Percentiles rank a stretch among this genome's conserved stretches.
phyloP scores from a whole-genome alignment of 2,797 vertebrate species.

The Naso thynnoides region DNA sequence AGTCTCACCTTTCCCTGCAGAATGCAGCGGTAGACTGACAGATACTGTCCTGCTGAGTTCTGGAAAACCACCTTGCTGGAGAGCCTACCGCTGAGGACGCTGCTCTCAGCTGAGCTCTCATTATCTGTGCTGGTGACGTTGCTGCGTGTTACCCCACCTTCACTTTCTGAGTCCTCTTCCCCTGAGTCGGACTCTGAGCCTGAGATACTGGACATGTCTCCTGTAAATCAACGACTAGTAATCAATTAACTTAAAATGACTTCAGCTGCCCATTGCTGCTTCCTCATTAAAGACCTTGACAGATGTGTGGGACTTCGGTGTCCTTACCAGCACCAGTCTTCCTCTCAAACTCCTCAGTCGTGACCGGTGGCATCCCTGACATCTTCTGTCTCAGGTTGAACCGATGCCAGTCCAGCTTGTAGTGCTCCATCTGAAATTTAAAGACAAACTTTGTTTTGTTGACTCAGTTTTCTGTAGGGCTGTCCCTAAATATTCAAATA shows the following conservation, averaged over 20 bases:
- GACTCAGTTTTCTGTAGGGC: too few species aligned
- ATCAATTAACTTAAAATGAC: neutral
- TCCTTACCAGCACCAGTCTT: conserved; percentile 85
- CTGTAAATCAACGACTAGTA: conserved; percentile 71
- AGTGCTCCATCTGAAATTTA: conserved; percentile 90
- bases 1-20: conserved; percentile 84
- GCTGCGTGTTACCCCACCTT: conserved; percentile 58
- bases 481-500: too few species aligned
- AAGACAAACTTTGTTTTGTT: neutral
- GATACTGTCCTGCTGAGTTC: conserved; percentile 87
- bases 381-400: conserved; percentile 94
- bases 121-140: conserved; percentile 57
- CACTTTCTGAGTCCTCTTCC: conserved; percentile 75
- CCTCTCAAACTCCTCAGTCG: conserved; percentile 91
- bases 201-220: conserved; percentile 96
- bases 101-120: conserved; percentile 49
- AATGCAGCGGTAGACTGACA: conserved; percentile 88
- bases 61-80: conserved; percentile 87
- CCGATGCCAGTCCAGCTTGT: conserved; percentile 96
- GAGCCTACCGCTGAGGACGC: conserved; percentile 3
- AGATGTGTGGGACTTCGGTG: neutral
- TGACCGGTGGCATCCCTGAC: conserved; percentile 74
- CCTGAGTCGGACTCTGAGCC: conserved; percentile 89
- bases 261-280: neutral
- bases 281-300: neutral